Conservation (phyloP, 2,888 invertebrate species). For the Vesta saturnalis region DNA sequence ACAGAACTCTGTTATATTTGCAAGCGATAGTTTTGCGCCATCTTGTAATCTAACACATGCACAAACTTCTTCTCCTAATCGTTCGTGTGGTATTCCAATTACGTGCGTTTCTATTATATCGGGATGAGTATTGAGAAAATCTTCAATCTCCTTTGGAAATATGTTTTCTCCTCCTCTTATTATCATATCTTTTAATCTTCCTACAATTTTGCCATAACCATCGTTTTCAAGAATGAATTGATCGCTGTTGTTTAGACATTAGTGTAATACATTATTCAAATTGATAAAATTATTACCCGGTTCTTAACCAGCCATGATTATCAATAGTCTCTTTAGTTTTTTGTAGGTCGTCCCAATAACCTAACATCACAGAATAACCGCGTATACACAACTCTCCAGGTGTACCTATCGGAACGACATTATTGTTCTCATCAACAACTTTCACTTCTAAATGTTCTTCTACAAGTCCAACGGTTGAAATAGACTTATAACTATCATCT, state of each 20-base stretch:
- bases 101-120: constrained; percentile 78
- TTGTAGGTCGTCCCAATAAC: constrained; percentile 82
- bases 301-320: constrained; percentile 79
- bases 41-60: constrained; percentile 71
- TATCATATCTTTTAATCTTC: constrained; percentile 81
- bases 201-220: constrained; percentile 78
- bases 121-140: constrained; percentile 77
- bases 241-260: constrained; percentile 65
- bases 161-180: constrained; percentile 87
- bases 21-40: constrained; percentile 64
- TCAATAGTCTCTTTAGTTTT: constrained; percentile 76
- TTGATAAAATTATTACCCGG: constrained; percentile 71
- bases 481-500: constrained; percentile 61
- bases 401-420: constrained; percentile 73
- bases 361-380: constrained; percentile 81
- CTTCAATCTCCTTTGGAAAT: constrained; percentile 85
- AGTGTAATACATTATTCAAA: background rate
- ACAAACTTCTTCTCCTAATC: constrained; percentile 82
- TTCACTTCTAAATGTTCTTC: constrained; percentile 69
- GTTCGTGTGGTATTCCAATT: constrained; percentile 76
- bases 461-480: constrained; percentile 66
- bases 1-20: constrained; percentile 73
- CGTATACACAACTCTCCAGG: constrained; percentile 80
- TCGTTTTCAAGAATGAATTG: constrained; percentile 72
- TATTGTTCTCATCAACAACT: constrained; percentile 73